These are phyloP conservation scores for Xestia sexstrigata DNA, from an alignment of 2,888 invertebrate genomes.

Conservation along the genomic window DNA sequence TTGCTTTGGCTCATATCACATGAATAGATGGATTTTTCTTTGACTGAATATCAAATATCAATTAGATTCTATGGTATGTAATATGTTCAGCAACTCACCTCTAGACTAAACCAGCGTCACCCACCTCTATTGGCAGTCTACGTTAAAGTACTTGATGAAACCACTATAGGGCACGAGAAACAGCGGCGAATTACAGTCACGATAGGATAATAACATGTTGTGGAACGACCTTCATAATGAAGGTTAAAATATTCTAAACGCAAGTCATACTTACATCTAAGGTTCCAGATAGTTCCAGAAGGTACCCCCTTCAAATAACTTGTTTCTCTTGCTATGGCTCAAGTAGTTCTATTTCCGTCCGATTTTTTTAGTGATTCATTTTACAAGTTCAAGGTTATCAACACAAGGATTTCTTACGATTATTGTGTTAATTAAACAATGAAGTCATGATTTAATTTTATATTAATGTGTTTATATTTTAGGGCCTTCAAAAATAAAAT, in stretches of 20 bases:
- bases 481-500: constrained; percentile 3
- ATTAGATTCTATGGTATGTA: neutral
- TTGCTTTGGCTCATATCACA: neutral
- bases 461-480: constrained; percentile 1
- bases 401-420: constrained; percentile 12
- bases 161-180: constrained; percentile 6
- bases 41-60: neutral
- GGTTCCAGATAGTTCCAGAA: constrained; percentile 19
- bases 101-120: neutral
- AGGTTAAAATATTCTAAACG: constrained; percentile 51
- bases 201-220: constrained; percentile 34
- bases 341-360: neutral
- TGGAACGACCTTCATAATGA: constrained; percentile 52
- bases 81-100: constrained; percentile 24
- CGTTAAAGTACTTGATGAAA: constrained; percentile 1
- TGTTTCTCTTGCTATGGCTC: neutral
- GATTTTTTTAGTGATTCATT: constrained; percentile 23
- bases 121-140: constrained; percentile 16
- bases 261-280: constrained; percentile 53
- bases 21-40: neutral
- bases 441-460: constrained; percentile 30
- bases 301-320: constrained; percentile 11
- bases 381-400: constrained; percentile 57
- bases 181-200: constrained; percentile 4
- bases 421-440: constrained; percentile 13